Evolutionary conservation across 1,140 invertebrate species (phyloP), one percentile per base, ranked within the genome.

Genomic region (Alviniconcha marisindica): DNA sequence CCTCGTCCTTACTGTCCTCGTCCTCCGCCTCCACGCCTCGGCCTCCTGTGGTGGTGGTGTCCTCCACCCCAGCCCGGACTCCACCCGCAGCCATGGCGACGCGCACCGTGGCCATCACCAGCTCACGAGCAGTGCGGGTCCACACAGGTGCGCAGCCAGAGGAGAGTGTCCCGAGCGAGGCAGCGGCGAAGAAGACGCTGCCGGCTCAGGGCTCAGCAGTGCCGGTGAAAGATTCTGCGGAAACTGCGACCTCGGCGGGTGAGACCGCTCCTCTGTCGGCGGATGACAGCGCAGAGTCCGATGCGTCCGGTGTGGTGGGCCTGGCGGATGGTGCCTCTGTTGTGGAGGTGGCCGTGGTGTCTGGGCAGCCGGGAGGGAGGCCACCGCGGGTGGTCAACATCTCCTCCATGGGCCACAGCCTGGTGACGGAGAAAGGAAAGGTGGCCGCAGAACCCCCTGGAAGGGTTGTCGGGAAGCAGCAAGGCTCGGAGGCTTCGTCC

Each of bases 391-490:
- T 71, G 2, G 69, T 71, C 33, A 40, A 31, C 69, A 21, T 71
- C 2, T 40, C 36, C 36, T 36, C 69, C 36, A 4, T 33, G 0
- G 2, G 33, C 15, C 69, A 71, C 69, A 42, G 31, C 33, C 28
- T 33, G n/a, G 28, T 33, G 0, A 28, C 24, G 2, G 63, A 66
- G 12, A 66, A 12, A 33, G 63, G 31, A 33, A 28, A 66, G 63
- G 7, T 48, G n/a, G n/a, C 44, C 36, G 69, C 15, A 10, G 69
- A 71, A 12, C 38, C 78, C 10, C 78, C 56, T 10, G 78, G 78
- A 0, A 80, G 78, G 40, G 78, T 80, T 3, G 60, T 66, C 1
- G 33, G n/a, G 18, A 78, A 78, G n/a, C 38, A 78, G n/a, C 38
- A 0, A 18, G 40, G 4, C 36, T 14, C 76, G 2, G 24, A 14